Base-by-base conservation (phyloP, 2,888 invertebrate genomes). In the Cynaeus angustus region DNA sequence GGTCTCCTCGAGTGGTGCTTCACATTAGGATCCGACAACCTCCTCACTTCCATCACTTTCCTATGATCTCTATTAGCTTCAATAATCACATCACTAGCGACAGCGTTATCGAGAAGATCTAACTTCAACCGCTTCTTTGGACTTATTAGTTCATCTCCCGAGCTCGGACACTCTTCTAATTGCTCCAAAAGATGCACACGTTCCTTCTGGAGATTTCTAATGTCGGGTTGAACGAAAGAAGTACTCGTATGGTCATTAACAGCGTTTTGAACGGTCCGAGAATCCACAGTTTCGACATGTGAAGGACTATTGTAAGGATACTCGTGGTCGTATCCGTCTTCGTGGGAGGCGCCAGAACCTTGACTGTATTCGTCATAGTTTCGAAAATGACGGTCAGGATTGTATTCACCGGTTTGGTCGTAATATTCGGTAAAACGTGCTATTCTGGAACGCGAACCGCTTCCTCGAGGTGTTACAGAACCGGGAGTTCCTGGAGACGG, bases 361-460 rank as follows among this genome's bases (percentile, higher is more conserved):
- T 91, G 89, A 85, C 93, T 89, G 87, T 91, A 91, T 86, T 95
- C 90, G 79, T 93, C 92, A 81, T 89, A 90, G 81, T 88, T 90
- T 68, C 91, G 89, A 83, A 89, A 88, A 76, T 89, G 86, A 10
- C 88, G 83, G 73, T 88, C 64, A 13, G 41, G 10, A 6, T 13
- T 16, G 46, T 88, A 88, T 8, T 86, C 82, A 21, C 73, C 64
- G 4, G 69, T 55, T 46, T 72, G 76, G 10, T 81, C 81, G 73
- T 83, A 82, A 81, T 75, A 84, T 12, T 84, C 81, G 50, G 75
- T 45, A 67, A 78, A 88, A 45, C 83, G 80, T 48, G 83, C 71
- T 61, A 86, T 67, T 80, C 85, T 55, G 80, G 89, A 86, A 78
- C 88, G 81, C 73, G 88, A 80, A 71, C 87, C 82, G 81, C 88